Evolutionary conservation across 2,888 invertebrate genomes (phyloP), one percentile per base, ranked within the genome.

Genomic region (Linnaemya tessellans): DNA sequence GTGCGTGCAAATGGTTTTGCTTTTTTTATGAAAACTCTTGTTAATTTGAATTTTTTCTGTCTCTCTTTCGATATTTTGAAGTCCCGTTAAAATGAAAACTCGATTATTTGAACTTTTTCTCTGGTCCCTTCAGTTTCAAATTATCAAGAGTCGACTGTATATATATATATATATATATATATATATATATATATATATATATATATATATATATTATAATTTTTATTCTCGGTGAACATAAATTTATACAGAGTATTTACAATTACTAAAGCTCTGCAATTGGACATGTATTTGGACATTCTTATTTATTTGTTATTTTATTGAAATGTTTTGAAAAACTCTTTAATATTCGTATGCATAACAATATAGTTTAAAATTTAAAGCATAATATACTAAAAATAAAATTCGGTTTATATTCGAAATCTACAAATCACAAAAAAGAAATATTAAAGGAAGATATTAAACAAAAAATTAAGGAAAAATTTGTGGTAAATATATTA

Each of bases 401-500:
- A 4, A 46, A 49, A n/a, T n/a, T n/a, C n/a, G n/a, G n/a, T n/a
- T 51, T 54, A 51, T 18, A 60, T 83, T 67, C 49, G 9, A 41
- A 11, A 73, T 71, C 38, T 30, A 80, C 58, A 68, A 67, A 58
- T 15, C 2, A 49, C 49, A 10, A 58, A 60, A 15, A 51, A 49
- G 49, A 10, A 46, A 60, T 10, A 51, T 1, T 20, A 10, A 51
- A 18, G 1, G 51, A 7, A 43, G 41, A 60, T 35, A 38, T 35
- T 20, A 7, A 30, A 62, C 35, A 25, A 54, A 70, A 38, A 41
- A 65, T 22, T 62, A 46, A 62, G 70, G n/a, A 60, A 18, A 43
- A 54, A 84, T 35, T 58, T 78, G 70, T 65, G 60, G 18, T 41
- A 60, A 60, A 68, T 38, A 56, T 75, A 68, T 70, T 46, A 65